A percentile compares a stretch with the other conserved stretches of the same genome.
phyloP scores from a whole-genome alignment of 2,888 invertebrate species.

The Poecilobothrus nobilitatus region DNA sequence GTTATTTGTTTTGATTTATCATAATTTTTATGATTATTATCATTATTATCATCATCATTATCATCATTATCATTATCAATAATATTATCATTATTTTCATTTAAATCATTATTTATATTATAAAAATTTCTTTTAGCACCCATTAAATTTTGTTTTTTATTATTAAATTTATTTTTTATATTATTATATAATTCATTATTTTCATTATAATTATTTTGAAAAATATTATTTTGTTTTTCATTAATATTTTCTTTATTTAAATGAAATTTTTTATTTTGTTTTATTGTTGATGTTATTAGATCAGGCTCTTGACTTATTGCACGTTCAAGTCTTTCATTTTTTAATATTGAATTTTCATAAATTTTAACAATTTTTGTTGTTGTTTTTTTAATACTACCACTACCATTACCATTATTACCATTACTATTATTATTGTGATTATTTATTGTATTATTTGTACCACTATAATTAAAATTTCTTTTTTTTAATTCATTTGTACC shows the following conservation, averaged over 20 bases:
- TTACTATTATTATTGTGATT: too few species aligned
- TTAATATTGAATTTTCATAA: slow-evolving; percentile 18
- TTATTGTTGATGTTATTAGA: slow-evolving; percentile 11
- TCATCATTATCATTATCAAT: background rate
- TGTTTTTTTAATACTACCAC: slow-evolving; percentile 14
- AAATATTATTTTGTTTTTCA: background rate
- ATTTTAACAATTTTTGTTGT: slow-evolving; percentile 14
- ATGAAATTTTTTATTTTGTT: slow-evolving; percentile 13
- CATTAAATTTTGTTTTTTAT: background rate
- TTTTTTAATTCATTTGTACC: too few species aligned
- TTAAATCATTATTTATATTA: background rate
- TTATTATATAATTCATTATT: background rate
- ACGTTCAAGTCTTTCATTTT: slow-evolving; percentile 42
- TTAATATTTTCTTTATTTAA: slow-evolving; percentile 1
- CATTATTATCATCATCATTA: background rate
- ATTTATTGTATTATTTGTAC: too few species aligned
- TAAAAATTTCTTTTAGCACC: slow-evolving; percentile 2
- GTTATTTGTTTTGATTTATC: background rate
- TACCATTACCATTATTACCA: background rate
- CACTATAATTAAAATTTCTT: too few species aligned
- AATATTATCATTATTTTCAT: background rate
- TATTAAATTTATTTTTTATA: background rate
- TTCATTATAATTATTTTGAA: background rate
- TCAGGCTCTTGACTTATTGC: slow-evolving; percentile 30
- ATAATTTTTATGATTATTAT: background rate